Conservation (phyloP, 2,113 vertebrate species). For the Muscicapa adusta region DNA sequence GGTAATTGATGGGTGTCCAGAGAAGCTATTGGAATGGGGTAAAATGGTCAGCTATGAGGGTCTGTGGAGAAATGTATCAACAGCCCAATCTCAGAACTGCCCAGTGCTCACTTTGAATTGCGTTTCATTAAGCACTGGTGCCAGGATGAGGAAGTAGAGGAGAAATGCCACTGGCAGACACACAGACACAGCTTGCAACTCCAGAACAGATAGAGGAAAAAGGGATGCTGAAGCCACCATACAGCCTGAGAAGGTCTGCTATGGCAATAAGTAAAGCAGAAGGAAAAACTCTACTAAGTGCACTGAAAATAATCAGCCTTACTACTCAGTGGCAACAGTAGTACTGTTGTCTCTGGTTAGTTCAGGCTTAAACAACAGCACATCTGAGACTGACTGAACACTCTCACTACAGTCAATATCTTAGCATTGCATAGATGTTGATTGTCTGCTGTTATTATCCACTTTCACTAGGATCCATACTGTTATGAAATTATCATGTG, state of each 20-base stretch:
- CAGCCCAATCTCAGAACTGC: neutral
- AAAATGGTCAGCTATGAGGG: neutral
- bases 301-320: neutral
- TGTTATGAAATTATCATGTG: neutral
- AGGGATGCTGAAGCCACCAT: rapidly evolving
- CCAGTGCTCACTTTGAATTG: neutral
- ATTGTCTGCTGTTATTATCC: neutral
- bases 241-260: neutral
- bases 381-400: neutral
- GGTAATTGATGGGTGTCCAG: neutral
- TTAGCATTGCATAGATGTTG: neutral
- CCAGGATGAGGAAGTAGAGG: neutral
- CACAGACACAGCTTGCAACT: neutral
- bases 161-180: neutral
- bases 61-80: neutral
- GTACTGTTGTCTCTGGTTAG: neutral
- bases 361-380: neutral
- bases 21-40: neutral
- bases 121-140: neutral
- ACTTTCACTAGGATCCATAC: neutral
- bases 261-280: neutral
- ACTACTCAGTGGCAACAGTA: neutral
- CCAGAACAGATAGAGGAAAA: neutral
- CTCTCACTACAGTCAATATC: neutral
- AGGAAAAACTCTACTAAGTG: neutral